Percentiles rank a stretch among this genome's conserved stretches.
phyloP scores from a whole-genome alignment of 37 sponge, comb jelly and placozoan genomes.

The Sycon ciliatum region DNA sequence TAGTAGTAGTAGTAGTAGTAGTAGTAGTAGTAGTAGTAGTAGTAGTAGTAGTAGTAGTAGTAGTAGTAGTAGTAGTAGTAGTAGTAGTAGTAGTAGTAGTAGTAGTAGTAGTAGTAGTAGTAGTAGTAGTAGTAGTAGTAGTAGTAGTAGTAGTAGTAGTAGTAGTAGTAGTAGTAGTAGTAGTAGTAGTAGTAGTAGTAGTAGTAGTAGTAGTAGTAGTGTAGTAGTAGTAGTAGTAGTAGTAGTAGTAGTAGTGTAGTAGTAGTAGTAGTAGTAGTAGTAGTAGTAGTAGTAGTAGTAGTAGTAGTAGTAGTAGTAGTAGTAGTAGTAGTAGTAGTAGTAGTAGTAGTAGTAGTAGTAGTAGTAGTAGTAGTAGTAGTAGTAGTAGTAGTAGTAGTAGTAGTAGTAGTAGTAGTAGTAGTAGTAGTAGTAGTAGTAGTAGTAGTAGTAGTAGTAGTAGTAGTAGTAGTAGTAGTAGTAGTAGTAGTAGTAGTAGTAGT shows the following conservation, averaged over 20 bases:
- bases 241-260: too few relatives aligned
- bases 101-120: conserved; percentile 8
- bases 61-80: conserved; percentile 6
- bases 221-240: too few relatives aligned
- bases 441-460: conserved; percentile 8
- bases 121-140: conserved; percentile 6
- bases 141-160: conserved; percentile 8
- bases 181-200: conserved; percentile 6
- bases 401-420: conserved; percentile 6
- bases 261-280: too few relatives aligned
- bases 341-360: conserved; percentile 6
- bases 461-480: conserved; percentile 6
- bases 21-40: conserved; percentile 8
- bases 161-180: conserved; percentile 8
- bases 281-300: conserved; percentile 6
- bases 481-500: conserved; percentile 8
- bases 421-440: conserved; percentile 8
- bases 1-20: conserved; percentile 6
- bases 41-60: conserved; percentile 8
- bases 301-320: conserved; percentile 8
- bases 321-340: conserved; percentile 8
- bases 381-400: conserved; percentile 8
- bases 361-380: conserved; percentile 8
- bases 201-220: too few relatives aligned
- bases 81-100: conserved; percentile 8